Base-by-base conservation (phyloP, 2,888 invertebrate species). In the Chymomyza procnemis region DNA sequence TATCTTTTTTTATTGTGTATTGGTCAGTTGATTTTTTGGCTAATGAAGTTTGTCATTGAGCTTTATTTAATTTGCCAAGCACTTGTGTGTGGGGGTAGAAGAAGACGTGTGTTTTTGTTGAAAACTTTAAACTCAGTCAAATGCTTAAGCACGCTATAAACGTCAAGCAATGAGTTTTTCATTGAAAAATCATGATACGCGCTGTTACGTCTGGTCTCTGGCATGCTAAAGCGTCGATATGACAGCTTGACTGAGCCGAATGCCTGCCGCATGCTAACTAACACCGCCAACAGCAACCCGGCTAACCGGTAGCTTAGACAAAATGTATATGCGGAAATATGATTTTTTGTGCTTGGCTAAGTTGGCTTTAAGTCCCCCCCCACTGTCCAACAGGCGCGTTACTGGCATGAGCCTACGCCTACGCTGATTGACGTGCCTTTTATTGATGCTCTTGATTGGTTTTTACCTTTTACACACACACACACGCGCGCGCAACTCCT, bases 361-460 rank as follows among this genome's bases (percentile, higher is more conserved):
- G 30, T 18, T 14, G 14, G 26, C 22, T 16, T 14, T 26, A 2
- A n/a, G n/a, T n/a, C n/a, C n/a, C n/a, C n/a, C n/a, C n/a, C n/a
- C n/a, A n/a, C n/a, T n/a, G n/a, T n/a, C n/a, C n/a, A n/a, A n/a
- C n/a, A n/a, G n/a, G n/a, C n/a, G n/a, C n/a, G n/a, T n/a, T n/a
- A n/a, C n/a, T 67, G 66, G 74, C 18, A 71, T 73, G 79, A 73
- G 79, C 78, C 81, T 80, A 77, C 70, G 46, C 30, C 68, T 64
- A 73, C 73, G 86, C 88, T 90, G 90, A 90, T 90, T 90, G 90
- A 90, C 90, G 89, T 89, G 89, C 88, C 87, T 90, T 90, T 90
- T 89, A 90, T 90, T 90, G 90, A 90, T 90, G 90, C 87, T 89
- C 89, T 89, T 90, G 90, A 90, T 90, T 90, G 90, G 56, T 56